Evolutionary conservation across 1,140 invertebrate species (phyloP).

Genomic region (silkworm (Bombyx mori)): ASM3026992v2 NC_085127.1:13702501-13703000

Average conservation of each 20-base stretch:
- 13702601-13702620: slow-evolving; percentile 4
- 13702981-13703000: no score
- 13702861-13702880: not conserved
- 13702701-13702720: no score
- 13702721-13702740: no score
- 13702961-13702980: no score
- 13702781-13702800: no score
- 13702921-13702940: not conserved
- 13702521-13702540: slow-evolving; percentile 8
- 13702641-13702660: no score
- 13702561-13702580: slow-evolving; percentile 8
- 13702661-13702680: no score
- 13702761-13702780: no score
- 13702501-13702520: slow-evolving; percentile 1
- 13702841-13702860: not conserved
- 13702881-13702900: not conserved
- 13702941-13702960: no score
- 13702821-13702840: not conserved
- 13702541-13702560: slow-evolving; percentile 9
- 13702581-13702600: slow-evolving; percentile 8
- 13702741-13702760: no score
- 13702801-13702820: not conserved
- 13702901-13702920: not conserved
- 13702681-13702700: no score
- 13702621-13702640: not conserved